These are phyloP conservation scores for Crocodylus rhombifer DNA, from an alignment of 2,797 vertebrate genomes.

Conservation along the genomic window DNA sequence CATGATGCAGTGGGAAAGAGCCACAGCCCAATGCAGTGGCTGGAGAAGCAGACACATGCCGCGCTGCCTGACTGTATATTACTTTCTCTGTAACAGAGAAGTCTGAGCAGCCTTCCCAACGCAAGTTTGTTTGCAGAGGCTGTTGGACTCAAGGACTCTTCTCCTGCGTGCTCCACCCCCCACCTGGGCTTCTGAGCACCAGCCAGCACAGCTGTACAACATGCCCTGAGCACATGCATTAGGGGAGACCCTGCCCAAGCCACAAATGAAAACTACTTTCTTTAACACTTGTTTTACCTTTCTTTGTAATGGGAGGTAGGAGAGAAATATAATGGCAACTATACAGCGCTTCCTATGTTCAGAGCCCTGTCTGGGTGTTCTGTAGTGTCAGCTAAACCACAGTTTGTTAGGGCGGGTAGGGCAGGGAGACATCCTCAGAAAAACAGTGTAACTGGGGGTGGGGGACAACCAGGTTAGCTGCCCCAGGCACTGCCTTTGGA, in stretches of 20 bases:
- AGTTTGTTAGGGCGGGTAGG: background rate
- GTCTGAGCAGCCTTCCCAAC: background rate
- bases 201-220: background rate
- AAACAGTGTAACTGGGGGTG: background rate
- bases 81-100: background rate
- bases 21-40: rapidly evolving
- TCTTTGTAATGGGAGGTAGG: rapidly evolving
- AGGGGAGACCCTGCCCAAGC: background rate
- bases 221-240: background rate
- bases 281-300: background rate
- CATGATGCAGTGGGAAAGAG: background rate
- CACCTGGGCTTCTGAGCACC: background rate
- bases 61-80: rapidly evolving
- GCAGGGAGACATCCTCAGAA: no score
- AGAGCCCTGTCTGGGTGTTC: background rate
- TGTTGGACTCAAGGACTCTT: background rate
- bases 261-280: rapidly evolving
- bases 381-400: background rate
- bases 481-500: background rate
- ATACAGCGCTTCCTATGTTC: background rate
- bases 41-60: background rate
- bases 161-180: background rate
- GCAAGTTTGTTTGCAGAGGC: background rate
- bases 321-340: background rate
- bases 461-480: background rate